Base-by-base conservation (phyloP, 2,888 invertebrate species). In the Panzeria rudis region DNA sequence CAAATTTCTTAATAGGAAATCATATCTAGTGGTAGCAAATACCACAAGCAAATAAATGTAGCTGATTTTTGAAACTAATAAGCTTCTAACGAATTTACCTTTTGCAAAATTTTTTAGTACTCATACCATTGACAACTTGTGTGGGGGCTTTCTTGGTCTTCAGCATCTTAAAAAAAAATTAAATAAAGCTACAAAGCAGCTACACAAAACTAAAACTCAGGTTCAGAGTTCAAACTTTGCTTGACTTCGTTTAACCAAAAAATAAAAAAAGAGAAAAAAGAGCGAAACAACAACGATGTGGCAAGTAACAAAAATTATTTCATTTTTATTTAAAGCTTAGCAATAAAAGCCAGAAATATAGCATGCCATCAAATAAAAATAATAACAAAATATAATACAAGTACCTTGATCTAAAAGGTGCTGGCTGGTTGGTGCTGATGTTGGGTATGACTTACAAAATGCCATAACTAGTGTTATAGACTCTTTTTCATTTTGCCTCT, bases 181-280 rank as follows among this genome's bases (percentile, higher is more conserved):
- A 41, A 59, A 59, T 2, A 25, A 56, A 66, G 35, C 38, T 25
- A 25, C 6, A 80, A 82, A 71, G 35, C 59, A 80, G 54, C 23
- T 64, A 64, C 32, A 77, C 25, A 61, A 50, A 81, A 73, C 29
- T 20, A 71, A n/a, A n/a, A 59, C 47, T 68, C 32, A 50, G 61
- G 85, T 81, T 85, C 85, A 85, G 62, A 85, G 85, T 85, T 85
- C 82, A 85, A 82, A 64, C 78, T 73, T 73, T 68, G 84, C 73
- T 85, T 85, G 84, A 82, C 84, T 85, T 85, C 64, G 41, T 77
- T 83, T 83, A 64, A 56, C 38, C 38, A 56, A 35, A 17, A 25
- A 5, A 54, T 11, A 8, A 35, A 52, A 38, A 54, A 15, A 15
- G 20, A 23, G 4, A 50, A 11, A 29, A n/a, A 47, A 38, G 13